phyloP scores from a whole-genome alignment of 2,113 vertebrate species.

The Hippocampus mohnikei region DNA sequence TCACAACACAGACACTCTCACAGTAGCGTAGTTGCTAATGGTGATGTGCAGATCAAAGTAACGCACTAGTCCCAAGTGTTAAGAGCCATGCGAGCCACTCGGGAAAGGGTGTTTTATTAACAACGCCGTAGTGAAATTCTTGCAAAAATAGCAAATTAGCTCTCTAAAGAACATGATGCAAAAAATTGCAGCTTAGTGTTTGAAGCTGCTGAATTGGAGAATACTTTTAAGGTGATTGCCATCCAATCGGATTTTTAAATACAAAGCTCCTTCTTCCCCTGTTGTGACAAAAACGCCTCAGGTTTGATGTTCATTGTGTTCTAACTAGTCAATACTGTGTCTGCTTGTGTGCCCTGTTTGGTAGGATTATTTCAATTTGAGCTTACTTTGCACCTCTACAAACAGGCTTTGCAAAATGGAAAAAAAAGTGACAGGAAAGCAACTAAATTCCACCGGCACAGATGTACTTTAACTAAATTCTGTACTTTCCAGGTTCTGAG shows the following conservation, averaged over 20 bases:
- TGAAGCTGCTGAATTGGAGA: background rate
- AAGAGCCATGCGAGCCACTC: background rate
- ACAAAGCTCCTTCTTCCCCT: background rate
- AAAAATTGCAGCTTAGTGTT: background rate
- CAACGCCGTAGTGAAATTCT: background rate
- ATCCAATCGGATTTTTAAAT: background rate
- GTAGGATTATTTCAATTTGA: constrained; percentile 8
- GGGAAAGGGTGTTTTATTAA: constrained; percentile 5
- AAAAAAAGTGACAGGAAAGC: constrained; percentile 49
- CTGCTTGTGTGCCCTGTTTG: background rate
- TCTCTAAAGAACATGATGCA: constrained; percentile 1
- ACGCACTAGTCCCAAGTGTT: background rate
- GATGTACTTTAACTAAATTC: constrained; percentile 52
- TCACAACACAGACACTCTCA: background rate
- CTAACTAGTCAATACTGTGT: background rate
- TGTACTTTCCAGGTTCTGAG: constrained; percentile 23
- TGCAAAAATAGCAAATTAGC: constrained; percentile 1
- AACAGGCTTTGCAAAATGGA: constrained; percentile 35
- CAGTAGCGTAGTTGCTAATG: background rate
- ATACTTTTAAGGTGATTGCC: background rate
- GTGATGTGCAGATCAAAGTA: constrained; percentile 1
- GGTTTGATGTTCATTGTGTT: background rate
- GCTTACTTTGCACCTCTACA: constrained; percentile 4
- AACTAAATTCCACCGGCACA: constrained; percentile 41
- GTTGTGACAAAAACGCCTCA: background rate